Conservation (phyloP, 2,113 vertebrate genomes). For the Zosterops lateralis region DNA sequence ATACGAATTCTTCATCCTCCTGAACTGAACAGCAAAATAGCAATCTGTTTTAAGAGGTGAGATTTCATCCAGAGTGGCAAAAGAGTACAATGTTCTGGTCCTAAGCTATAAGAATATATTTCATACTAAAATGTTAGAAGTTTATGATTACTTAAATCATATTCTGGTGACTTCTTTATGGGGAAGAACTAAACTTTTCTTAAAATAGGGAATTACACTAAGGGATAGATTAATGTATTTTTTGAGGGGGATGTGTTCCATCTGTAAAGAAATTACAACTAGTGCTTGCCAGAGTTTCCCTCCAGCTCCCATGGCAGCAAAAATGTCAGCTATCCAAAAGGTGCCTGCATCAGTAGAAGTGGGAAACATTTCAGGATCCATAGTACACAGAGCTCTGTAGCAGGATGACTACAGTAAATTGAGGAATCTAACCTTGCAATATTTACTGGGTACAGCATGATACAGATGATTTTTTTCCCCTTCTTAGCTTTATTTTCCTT, state of each 20-base stretch:
- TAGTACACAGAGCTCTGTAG: neutral
- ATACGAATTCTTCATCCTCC: neutral
- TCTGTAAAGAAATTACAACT: neutral
- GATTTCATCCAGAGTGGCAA: neutral
- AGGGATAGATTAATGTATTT: neutral
- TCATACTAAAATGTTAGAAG: neutral
- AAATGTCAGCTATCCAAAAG: neutral
- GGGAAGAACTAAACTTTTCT: neutral
- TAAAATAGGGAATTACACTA: neutral
- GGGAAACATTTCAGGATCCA: neutral
- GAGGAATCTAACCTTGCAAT: neutral
- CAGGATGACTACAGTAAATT: neutral
- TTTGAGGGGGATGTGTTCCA: neutral
- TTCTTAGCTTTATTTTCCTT: neutral
- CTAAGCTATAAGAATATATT: neutral
- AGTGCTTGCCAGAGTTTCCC: neutral
- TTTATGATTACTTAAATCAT: neutral
- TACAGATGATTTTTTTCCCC: rapidly evolving
- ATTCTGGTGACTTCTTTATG: neutral
- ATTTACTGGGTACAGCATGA: neutral
- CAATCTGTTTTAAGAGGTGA: neutral
- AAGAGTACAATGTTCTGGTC: neutral
- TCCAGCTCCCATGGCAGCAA: neutral
- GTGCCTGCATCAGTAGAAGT: rapidly evolving
- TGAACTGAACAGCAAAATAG: neutral